Percentiles rank a stretch among this genome's conserved stretches.
Evolutionary conservation across 2,113 vertebrate genomes (phyloP).

Genomic region (Chloropsis hardwickii): DNA sequence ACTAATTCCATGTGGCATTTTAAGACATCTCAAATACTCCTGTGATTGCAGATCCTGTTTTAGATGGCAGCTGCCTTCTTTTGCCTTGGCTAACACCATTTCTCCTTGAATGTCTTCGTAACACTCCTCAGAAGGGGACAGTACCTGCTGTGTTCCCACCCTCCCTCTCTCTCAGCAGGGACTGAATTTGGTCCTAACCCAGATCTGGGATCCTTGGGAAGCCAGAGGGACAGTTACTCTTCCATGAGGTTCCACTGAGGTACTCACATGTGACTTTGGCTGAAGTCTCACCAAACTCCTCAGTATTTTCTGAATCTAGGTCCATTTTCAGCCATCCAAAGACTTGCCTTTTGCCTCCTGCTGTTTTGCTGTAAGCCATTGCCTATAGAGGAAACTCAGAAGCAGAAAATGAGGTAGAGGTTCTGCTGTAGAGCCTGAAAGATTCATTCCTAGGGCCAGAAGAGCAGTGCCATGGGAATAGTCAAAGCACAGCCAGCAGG

Average conservation of each 20-base stretch:
- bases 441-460: not conserved
- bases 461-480: not conserved
- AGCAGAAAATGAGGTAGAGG: not conserved
- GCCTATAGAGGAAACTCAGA: not conserved
- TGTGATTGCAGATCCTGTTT: not conserved
- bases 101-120: not conserved
- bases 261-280: not conserved
- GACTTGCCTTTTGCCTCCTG: not conserved
- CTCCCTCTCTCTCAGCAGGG: not conserved
- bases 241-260: not conserved
- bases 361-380: not conserved
- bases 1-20: not conserved
- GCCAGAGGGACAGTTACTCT: not conserved
- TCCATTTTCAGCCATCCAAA: not conserved
- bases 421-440: fast-evolving
- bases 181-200: not conserved
- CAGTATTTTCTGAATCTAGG: not conserved
- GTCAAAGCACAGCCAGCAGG: not conserved
- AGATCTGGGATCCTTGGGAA: not conserved
- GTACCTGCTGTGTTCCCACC: not conserved
- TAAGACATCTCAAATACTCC: not conserved
- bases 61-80: not conserved
- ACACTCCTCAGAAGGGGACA: not conserved
- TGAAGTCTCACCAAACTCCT: not conserved
- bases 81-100: not conserved